A percentile compares a stretch with the other conserved stretches of the same genome.
These are phyloP conservation scores for Phalacrocorax aristotelis DNA, from an alignment of 2,113 vertebrate species.

Conservation along the genomic window DNA sequence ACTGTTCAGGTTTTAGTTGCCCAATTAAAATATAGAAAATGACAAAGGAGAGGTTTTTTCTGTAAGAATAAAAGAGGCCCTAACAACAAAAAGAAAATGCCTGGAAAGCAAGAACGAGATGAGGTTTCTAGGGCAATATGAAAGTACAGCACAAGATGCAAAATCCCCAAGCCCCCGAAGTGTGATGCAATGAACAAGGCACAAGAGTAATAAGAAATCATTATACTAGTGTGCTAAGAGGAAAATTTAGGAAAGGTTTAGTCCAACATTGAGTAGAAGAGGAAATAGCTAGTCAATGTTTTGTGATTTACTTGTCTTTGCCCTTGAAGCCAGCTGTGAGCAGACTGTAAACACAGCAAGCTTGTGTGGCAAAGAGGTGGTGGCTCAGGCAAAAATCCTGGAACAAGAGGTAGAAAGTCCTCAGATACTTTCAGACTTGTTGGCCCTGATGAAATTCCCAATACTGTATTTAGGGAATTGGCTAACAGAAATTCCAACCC, in stretches of 20 bases:
- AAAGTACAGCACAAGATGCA: slow-evolving; percentile 1
- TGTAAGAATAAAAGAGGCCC: background rate
- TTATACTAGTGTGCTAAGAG: background rate
- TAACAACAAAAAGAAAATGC: slow-evolving; percentile 6
- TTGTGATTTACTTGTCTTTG: slow-evolving; percentile 11
- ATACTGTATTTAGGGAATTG: background rate
- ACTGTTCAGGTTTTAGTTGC: background rate
- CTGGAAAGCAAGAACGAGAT: slow-evolving; percentile 1
- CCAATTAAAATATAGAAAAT: background rate
- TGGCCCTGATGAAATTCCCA: background rate
- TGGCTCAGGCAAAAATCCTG: background rate
- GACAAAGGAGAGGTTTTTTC: background rate
- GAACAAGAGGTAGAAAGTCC: background rate
- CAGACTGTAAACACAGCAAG: slow-evolving; percentile 5
- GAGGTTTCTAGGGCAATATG: slow-evolving; percentile 31
- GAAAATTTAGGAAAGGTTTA: background rate
- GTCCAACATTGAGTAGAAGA: background rate
- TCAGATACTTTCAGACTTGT: background rate
- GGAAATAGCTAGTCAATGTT: slow-evolving; percentile 6
- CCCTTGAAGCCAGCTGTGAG: background rate
- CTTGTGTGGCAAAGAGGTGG: background rate
- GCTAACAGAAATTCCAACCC: background rate
- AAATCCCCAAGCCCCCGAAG: slow-evolving; percentile 12
- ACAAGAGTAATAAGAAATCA: slow-evolving; percentile 30
- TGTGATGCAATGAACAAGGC: background rate